These are phyloP conservation scores for Polydrusus cervinus DNA, from an alignment of 2,888 invertebrate genomes.

Conservation along the genomic window DNA sequence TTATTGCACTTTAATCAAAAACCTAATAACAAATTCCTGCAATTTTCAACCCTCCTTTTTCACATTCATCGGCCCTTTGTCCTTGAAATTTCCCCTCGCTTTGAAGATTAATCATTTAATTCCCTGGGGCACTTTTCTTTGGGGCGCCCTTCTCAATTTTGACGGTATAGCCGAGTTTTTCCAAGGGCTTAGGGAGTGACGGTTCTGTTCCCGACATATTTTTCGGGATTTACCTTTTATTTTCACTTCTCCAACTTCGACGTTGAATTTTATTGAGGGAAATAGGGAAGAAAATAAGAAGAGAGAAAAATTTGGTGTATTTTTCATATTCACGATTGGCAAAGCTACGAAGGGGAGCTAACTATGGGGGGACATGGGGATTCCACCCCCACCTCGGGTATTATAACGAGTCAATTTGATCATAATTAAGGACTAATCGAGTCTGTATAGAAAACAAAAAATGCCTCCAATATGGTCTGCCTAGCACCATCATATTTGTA, in stretches of 20 bases:
- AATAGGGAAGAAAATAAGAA: slow-evolving; percentile 1
- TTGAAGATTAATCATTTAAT: slow-evolving; percentile 19
- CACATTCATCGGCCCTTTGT: slow-evolving; percentile 7
- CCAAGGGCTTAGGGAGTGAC: slow-evolving; percentile 8
- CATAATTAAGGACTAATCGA: too few relatives aligned
- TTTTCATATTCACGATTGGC: slow-evolving; percentile 6
- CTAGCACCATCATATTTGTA: too few relatives aligned
- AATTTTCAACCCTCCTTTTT: slow-evolving; percentile 11
- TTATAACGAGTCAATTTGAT: too few relatives aligned
- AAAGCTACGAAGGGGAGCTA: too few relatives aligned
- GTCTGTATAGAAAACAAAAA: too few relatives aligned
- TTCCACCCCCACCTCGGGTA: too few relatives aligned
- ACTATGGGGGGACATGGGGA: too few relatives aligned
- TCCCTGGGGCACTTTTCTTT: slow-evolving; percentile 4
- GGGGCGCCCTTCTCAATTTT: slow-evolving; percentile 32
- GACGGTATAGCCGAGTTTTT: slow-evolving; percentile 32
- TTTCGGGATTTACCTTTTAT: slow-evolving; percentile 14
- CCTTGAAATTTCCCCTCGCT: slow-evolving; percentile 20
- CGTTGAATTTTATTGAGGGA: slow-evolving; percentile 7
- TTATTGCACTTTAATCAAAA: not conserved
- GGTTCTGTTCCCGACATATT: slow-evolving; percentile 25
- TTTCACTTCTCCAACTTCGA: not conserved
- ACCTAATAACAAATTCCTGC: slow-evolving; percentile 11
- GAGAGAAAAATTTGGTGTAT: not conserved
- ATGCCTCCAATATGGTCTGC: too few relatives aligned